These are phyloP conservation scores for Cyprinodon diabolis DNA, from an alignment of 2,797 vertebrate genomes.

Conservation along the genomic window DNA sequence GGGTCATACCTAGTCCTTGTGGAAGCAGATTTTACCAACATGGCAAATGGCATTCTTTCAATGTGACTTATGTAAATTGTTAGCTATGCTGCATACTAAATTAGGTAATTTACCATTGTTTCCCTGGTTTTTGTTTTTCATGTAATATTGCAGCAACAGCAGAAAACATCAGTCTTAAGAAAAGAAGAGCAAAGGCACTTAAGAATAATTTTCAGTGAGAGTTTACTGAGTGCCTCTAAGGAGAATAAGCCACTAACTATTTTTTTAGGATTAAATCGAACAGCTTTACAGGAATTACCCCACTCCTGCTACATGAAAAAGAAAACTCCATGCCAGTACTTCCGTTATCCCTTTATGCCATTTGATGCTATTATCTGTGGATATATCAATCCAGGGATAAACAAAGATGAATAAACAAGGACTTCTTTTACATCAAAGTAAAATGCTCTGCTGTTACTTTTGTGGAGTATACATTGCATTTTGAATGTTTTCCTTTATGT, in stretches of 20 bases:
- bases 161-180: constrained; percentile 28
- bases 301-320: too few relatives aligned
- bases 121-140: constrained; percentile 4
- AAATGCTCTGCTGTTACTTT: constrained; percentile 11
- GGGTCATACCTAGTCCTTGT: constrained; percentile 55
- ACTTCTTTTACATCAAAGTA: constrained; percentile 14
- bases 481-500: constrained; percentile 52
- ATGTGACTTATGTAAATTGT: constrained; percentile 14
- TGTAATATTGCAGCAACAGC: background rate
- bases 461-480: constrained; percentile 24
- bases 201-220: background rate
- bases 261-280: background rate
- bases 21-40: constrained; percentile 41
- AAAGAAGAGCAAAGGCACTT: constrained; percentile 29
- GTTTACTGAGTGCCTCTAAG: constrained; percentile 10
- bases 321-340: background rate
- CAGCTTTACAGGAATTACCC: background rate
- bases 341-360: background rate
- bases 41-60: constrained; percentile 22
- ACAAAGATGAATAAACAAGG: background rate
- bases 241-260: background rate
- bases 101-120: constrained; percentile 11
- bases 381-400: background rate
- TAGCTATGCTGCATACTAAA: constrained; percentile 13
- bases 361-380: constrained; percentile 1